Conservation (phyloP, 1,140 invertebrate genomes). For the Harlomillsia oculata region DNA sequence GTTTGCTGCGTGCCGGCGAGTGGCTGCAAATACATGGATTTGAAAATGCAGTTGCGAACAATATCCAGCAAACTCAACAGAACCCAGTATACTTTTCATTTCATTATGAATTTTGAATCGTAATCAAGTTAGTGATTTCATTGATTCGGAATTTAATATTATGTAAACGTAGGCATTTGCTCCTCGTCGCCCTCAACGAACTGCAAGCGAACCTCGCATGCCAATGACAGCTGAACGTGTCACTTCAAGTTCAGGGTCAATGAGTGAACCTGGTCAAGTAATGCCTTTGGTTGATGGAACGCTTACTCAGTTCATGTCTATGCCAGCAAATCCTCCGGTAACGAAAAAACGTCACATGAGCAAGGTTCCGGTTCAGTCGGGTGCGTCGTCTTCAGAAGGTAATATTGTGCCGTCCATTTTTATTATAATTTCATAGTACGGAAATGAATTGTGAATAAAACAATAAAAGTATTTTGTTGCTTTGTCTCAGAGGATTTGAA, state of each 20-base stretch:
- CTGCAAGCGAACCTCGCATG: neutral
- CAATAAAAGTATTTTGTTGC: neutral
- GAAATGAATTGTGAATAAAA: neutral
- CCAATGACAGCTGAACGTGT: neutral
- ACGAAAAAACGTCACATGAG: too few species aligned
- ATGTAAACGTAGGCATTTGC: slow-evolving; percentile 6
- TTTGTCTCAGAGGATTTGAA: neutral
- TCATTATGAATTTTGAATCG: too few species aligned
- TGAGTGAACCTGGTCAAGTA: neutral
- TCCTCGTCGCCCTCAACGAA: slow-evolving; percentile 4
- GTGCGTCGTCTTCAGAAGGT: slow-evolving; percentile 27
- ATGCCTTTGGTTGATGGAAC: neutral
- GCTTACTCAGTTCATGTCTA: neutral
- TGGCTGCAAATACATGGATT: slow-evolving; percentile 77
- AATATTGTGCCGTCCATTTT: neutral
- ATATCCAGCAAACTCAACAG: slow-evolving; percentile 15
- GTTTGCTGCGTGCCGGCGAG: slow-evolving; percentile 77
- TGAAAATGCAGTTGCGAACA: slow-evolving; percentile 48
- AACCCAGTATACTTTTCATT: slow-evolving; percentile 16
- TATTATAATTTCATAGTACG: neutral
- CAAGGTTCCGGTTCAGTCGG: slow-evolving; percentile 18
- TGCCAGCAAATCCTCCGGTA: too few species aligned
- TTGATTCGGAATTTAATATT: too few species aligned
- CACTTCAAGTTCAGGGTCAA: neutral
- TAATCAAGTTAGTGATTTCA: too few species aligned